Conservation (phyloP, 2,797 vertebrate species). For the Ambastaia sidthimunki region DNA sequence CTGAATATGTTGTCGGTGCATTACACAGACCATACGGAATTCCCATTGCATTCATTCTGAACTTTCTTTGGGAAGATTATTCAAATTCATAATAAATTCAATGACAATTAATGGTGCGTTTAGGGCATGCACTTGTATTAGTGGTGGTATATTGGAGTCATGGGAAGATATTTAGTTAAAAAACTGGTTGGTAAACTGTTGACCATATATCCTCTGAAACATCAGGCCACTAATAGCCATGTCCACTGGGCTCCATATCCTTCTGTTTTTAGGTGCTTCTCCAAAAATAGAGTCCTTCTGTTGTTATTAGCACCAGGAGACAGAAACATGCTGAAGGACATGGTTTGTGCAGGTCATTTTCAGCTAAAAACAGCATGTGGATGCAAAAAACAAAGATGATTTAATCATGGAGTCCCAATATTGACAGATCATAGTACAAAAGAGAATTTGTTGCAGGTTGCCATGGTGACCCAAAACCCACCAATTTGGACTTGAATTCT, state of each 20-base stretch:
- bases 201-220: no score
- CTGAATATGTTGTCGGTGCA: not conserved
- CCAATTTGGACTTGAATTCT: not conserved
- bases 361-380: not conserved
- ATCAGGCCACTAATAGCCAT: no score
- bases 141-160: no score
- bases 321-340: slow-evolving; percentile 32
- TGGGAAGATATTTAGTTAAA: no score
- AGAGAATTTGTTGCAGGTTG: not conserved
- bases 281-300: slow-evolving; percentile 34
- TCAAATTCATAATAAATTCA: no score
- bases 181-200: no score
- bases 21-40: no score
- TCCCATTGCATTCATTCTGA: no score
- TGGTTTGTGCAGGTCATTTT: slow-evolving; percentile 17
- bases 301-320: slow-evolving; percentile 44
- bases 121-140: no score
- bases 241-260: no score
- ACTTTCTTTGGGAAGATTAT: no score
- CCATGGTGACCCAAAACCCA: not conserved
- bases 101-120: no score
- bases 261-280: slow-evolving; percentile 10
- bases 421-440: not conserved
- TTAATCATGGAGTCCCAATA: not conserved
- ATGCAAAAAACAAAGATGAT: not conserved